Evolutionary conservation across 1,140 invertebrate species (phyloP).

Genomic region (Polypedilum vanderplanki): DNA sequence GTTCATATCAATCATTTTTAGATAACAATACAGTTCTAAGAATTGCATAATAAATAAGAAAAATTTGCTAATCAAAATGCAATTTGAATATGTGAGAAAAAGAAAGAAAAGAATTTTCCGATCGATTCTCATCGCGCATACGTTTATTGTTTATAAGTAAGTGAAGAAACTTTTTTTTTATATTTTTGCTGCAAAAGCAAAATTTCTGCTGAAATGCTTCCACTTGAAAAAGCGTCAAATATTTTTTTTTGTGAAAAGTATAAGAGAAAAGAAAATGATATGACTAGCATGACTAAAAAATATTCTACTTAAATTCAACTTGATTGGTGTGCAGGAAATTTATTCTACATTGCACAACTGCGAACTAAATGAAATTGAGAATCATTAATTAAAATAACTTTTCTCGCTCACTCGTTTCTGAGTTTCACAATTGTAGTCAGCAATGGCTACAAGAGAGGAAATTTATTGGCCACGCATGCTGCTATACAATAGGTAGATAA

Average conservation of each 20-base stretch:
- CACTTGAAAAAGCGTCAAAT: conserved; percentile 9
- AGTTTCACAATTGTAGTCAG: too few relatives aligned
- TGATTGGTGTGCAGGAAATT: conserved; percentile 17
- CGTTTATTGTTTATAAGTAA: not conserved
- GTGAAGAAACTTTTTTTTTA: not conserved
- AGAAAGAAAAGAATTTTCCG: not conserved
- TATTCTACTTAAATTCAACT: not conserved
- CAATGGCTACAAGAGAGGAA: too few relatives aligned
- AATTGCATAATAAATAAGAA: too few relatives aligned
- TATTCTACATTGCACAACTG: not conserved
- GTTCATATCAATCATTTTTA: too few relatives aligned
- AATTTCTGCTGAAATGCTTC: not conserved
- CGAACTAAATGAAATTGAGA: not conserved
- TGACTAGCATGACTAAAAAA: not conserved
- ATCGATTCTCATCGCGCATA: conserved; percentile 11
- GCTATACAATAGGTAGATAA: too few relatives aligned
- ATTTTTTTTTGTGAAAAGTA: not conserved
- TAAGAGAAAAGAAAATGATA: not conserved
- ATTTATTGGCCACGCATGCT: too few relatives aligned
- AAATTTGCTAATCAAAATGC: too few relatives aligned
- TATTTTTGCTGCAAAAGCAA: not conserved
- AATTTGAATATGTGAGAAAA: not conserved
- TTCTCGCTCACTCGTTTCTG: not conserved
- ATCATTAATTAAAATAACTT: conserved; percentile 20
- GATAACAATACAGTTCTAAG: too few relatives aligned